These are phyloP conservation scores for Streptopelia turtur DNA, from an alignment of 2,797 vertebrate genomes.

Conservation along the genomic window DNA sequence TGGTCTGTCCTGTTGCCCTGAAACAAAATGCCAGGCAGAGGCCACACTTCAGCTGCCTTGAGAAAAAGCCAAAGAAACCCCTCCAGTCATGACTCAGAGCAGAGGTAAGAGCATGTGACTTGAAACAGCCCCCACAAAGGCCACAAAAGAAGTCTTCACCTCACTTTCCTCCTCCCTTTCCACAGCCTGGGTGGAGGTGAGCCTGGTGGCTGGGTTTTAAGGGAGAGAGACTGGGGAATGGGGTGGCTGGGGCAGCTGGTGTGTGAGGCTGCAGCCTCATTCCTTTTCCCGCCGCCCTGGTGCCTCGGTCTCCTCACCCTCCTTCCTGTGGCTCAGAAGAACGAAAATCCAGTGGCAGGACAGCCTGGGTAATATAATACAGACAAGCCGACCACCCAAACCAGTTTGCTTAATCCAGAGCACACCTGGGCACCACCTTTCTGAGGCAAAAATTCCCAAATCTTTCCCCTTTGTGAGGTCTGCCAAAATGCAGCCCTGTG, in stretches of 20 bases:
- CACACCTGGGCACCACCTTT: background rate
- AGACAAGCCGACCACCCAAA: background rate
- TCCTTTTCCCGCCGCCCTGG: rapidly evolving
- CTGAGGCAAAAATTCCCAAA: background rate
- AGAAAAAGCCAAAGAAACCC: background rate
- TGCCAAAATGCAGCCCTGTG: background rate
- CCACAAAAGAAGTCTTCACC: background rate
- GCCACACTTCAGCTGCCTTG: background rate
- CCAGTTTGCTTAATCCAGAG: background rate
- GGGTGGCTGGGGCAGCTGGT: rapidly evolving
- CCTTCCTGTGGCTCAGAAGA: background rate
- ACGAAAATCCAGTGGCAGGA: rapidly evolving
- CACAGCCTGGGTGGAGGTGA: background rate
- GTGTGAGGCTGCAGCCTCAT: rapidly evolving
- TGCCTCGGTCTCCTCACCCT: background rate
- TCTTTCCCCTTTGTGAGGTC: background rate
- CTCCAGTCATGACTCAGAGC: background rate
- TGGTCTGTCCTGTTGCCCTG: background rate
- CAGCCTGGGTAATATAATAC: background rate
- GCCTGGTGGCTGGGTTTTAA: background rate
- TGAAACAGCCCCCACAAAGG: background rate
- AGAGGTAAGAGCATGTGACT: background rate
- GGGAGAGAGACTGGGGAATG: rapidly evolving
- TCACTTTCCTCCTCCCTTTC: background rate
- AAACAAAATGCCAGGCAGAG: background rate